A percentile compares a stretch with the other conserved stretches of the same genome.
Conservation (phyloP, 1,140 invertebrate genomes). For the Neoseiulus cucumeris region DNA sequence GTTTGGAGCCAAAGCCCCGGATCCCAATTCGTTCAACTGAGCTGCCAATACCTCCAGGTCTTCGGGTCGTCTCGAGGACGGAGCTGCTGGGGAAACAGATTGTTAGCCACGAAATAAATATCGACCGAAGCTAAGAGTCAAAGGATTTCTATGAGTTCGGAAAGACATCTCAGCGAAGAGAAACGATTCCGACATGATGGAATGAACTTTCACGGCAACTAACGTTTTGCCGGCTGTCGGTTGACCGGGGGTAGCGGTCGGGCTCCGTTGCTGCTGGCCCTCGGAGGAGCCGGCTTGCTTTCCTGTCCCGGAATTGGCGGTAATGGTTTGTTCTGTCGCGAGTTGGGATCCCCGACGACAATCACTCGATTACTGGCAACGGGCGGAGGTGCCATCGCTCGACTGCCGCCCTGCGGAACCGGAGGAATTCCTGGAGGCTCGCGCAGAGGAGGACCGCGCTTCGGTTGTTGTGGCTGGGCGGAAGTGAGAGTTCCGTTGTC, state of each 20-base stretch:
- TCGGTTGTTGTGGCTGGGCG: conserved; percentile 15
- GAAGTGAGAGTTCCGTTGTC: conserved; percentile 48
- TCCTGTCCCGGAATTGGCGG: conserved; percentile 56
- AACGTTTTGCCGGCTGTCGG: conserved; percentile 17
- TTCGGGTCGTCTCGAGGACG: conserved; percentile 8
- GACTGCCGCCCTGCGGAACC: conserved; percentile 34
- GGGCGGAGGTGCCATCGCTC: conserved; percentile 16
- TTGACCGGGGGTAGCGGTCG: conserved; percentile 32
- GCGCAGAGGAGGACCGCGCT: conserved; percentile 4
- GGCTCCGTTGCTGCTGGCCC: conserved; percentile 28
- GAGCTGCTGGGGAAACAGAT: neutral
- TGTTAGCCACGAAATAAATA: no score
- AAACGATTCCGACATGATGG: conserved; percentile 17
- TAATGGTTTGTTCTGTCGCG: conserved; percentile 46
- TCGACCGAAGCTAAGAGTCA: no score
- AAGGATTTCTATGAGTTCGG: no score
- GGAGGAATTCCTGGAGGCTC: conserved; percentile 60
- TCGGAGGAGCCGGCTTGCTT: neutral
- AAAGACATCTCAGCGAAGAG: no score
- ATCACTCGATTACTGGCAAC: conserved; percentile 22
- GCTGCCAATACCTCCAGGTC: conserved; percentile 78
- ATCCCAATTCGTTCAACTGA: conserved; percentile 73
- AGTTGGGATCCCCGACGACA: neutral
- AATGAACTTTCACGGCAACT: neutral
- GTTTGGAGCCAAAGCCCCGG: conserved; percentile 25